A percentile compares a stretch with the other conserved stretches of the same genome.
These are phyloP conservation scores for Panopea generosa DNA, from an alignment of 2,888 invertebrate species.

Conservation along the genomic window DNA sequence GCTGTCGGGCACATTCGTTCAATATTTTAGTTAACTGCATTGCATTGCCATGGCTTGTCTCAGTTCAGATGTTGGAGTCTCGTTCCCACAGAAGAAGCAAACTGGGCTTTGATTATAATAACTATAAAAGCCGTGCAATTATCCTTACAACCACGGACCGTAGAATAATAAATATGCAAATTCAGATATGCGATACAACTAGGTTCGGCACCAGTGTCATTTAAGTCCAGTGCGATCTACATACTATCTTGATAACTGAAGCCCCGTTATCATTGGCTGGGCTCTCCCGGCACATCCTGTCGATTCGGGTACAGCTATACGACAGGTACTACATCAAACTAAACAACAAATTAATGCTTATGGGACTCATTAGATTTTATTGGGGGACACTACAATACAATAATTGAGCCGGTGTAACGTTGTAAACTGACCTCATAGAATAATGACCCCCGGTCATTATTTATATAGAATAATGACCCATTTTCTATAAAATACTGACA, in stretches of 20 bases:
- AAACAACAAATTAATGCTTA: too few relatives aligned
- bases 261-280: constrained; percentile 46
- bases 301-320: constrained; percentile 32
- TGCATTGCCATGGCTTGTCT: constrained; percentile 53
- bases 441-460: too few relatives aligned
- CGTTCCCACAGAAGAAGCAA: too few relatives aligned
- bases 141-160: constrained; percentile 16
- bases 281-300: constrained; percentile 40
- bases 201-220: constrained; percentile 36
- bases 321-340: not conserved
- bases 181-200: constrained; percentile 49
- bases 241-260: constrained; percentile 43
- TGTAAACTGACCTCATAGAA: too few relatives aligned
- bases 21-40: constrained; percentile 53
- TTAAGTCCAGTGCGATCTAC: constrained; percentile 52
- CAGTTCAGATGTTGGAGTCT: constrained; percentile 25
- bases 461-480: too few relatives aligned
- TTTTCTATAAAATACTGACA: too few relatives aligned
- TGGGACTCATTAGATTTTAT: too few relatives aligned
- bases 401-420: too few relatives aligned
- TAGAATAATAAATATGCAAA: constrained; percentile 7
- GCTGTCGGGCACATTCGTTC: constrained; percentile 47
- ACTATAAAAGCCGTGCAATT: not conserved
- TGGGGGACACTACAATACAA: too few relatives aligned
- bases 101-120: not conserved